These are phyloP conservation scores for Columba guinea DNA, from an alignment of 2,797 vertebrate species.

Conservation along the genomic window DNA sequence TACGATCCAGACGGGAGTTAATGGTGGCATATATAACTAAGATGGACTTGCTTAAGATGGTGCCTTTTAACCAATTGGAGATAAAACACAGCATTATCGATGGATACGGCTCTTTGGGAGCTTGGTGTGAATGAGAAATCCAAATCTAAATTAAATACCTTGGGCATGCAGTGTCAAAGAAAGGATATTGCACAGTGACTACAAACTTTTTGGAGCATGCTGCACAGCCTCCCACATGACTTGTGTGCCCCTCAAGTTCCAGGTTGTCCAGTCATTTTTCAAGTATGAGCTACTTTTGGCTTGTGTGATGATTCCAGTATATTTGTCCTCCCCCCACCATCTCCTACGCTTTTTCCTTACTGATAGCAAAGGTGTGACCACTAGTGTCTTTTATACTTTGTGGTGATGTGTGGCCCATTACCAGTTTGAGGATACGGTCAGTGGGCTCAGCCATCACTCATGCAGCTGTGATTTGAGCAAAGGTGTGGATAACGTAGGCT, in stretches of 20 bases:
- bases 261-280: not conserved
- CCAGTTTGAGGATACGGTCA: not conserved
- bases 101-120: not conserved
- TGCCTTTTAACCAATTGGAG: slow-evolving; percentile 30
- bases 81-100: slow-evolving; percentile 26
- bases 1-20: slow-evolving; percentile 37
- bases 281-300: not conserved
- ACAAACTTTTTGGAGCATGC: not conserved
- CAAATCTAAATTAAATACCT: slow-evolving; percentile 1
- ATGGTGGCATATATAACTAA: slow-evolving; percentile 26
- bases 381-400: not conserved
- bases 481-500: not conserved
- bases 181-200: not conserved
- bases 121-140: slow-evolving; percentile 3
- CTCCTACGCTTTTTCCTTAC: not conserved
- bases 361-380: not conserved
- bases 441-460: not conserved
- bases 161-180: not conserved
- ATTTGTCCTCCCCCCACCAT: not conserved
- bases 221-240: not conserved
- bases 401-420: not conserved
- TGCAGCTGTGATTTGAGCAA: not conserved
- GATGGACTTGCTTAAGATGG: slow-evolving; percentile 10
- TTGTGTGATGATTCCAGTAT: not conserved
- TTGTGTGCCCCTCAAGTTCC: not conserved